phyloP scores from a whole-genome alignment of 2,888 invertebrate species.

The Ceraclea dissimilis region DNA sequence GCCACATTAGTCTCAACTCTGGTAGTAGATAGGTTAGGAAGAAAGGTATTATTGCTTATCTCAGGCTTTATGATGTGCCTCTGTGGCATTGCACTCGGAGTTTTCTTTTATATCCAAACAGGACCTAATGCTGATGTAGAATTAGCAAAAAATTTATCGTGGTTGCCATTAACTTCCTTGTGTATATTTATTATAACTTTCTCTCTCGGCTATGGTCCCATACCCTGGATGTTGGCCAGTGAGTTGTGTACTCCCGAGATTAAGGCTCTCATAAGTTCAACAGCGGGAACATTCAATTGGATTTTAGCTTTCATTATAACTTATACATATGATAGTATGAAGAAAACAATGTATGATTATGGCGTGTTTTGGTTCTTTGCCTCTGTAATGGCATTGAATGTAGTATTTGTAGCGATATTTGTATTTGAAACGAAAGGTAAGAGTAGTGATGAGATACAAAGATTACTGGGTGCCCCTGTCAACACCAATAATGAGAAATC shows the following conservation, averaged over 20 bases:
- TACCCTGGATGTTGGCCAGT: slow-evolving; percentile 78
- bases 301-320: slow-evolving; percentile 73
- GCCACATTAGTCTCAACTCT: slow-evolving; percentile 68
- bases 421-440: slow-evolving; percentile 66
- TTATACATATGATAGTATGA: slow-evolving; percentile 58
- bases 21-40: slow-evolving; percentile 73
- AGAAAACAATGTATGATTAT: slow-evolving; percentile 48
- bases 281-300: slow-evolving; percentile 79
- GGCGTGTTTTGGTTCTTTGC: slow-evolving; percentile 71
- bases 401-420: slow-evolving; percentile 58
- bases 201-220: slow-evolving; percentile 79
- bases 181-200: slow-evolving; percentile 74
- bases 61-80: slow-evolving; percentile 66
- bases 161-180: slow-evolving; percentile 68
- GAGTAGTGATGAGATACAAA: slow-evolving; percentile 58
- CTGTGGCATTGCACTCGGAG: slow-evolving; percentile 60
- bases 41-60: slow-evolving; percentile 64
- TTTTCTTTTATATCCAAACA: slow-evolving; percentile 54
- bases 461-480: slow-evolving; percentile 36
- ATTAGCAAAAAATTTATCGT: slow-evolving; percentile 43
- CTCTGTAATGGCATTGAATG: slow-evolving; percentile 55
- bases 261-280: slow-evolving; percentile 67
- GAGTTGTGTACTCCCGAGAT: slow-evolving; percentile 76
- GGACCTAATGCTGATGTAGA: slow-evolving; percentile 35
- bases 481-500: background rate